phyloP scores from a whole-genome alignment of 2,113 vertebrate genomes.

The Benitochromis conjunctus region DNA sequence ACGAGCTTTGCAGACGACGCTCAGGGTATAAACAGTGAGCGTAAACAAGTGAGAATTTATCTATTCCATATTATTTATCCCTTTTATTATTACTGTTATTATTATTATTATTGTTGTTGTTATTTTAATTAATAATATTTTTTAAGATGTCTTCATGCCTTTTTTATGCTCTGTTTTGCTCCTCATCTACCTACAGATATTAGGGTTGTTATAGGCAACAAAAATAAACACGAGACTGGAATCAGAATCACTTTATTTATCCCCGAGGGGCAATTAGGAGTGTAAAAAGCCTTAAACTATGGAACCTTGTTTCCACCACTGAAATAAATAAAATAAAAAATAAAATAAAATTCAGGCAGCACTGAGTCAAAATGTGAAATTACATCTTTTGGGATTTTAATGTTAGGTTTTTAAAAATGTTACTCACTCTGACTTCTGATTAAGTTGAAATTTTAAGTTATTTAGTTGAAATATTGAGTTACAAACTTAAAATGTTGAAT shows the following conservation, averaged over 20 bases:
- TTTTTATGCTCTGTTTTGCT: not conserved
- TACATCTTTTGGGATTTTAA: not conserved
- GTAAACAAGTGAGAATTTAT: not conserved
- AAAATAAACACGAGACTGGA: not conserved
- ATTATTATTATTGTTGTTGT: too few species aligned
- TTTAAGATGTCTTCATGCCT: not conserved
- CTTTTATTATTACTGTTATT: too few species aligned
- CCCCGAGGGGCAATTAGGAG: too few species aligned
- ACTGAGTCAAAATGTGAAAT: not conserved
- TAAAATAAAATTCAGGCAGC: not conserved
- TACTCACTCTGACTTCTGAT: not conserved
- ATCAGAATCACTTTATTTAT: too few species aligned
- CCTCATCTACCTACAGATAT: not conserved
- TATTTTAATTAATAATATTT: not conserved
- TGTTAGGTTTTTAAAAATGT: not conserved
- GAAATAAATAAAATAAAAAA: not conserved
- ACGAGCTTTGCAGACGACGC: not conserved
- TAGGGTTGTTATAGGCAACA: not conserved
- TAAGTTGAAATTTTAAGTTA: not conserved
- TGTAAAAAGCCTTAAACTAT: not conserved
- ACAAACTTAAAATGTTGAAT: not conserved
- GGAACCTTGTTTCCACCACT: not conserved
- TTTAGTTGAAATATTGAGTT: not conserved
- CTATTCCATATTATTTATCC: not conserved
- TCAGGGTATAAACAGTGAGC: rapidly evolving